Base-by-base conservation (phyloP, 2,888 invertebrate genomes). In the Drosophila macrospina region DNA sequence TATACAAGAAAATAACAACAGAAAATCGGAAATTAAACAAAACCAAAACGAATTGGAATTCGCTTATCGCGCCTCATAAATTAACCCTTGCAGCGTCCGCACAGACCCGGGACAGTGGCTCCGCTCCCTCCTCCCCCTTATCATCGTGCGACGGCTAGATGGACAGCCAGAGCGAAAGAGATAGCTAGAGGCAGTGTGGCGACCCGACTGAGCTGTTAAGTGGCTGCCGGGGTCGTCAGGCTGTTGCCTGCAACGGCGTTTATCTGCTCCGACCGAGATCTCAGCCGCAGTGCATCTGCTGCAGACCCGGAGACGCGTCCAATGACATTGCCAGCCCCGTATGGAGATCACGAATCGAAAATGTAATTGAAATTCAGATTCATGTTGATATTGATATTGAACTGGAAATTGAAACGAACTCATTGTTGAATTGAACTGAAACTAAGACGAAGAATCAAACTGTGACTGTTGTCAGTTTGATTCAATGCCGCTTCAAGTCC, bases 51-150 rank as follows among this genome's bases (percentile, higher is more conserved):
- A 84, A 89, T 84, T 84, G 89, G 88, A 88, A 84, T 81, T 88
- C 77, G 89, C 86, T 90, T 90, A 90, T 88, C 89, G 89, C 89
- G 83, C 79, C 86, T 82, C 89, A 86, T 90, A 90, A 90, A 88
- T 90, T 89, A 86, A 88, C 86, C 86, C 88, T 86, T 88, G 78
- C 83, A 81, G 76, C 72, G 71, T 74, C 68, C 80, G 60, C 45
- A 60, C 47, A n/a, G 10, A n/a, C 48, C 28, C 28, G 8, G 28
- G 28, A 28, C 28, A 28, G 28, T 28, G 28, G 6, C 28, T 74
- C 68, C 80, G 28, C 39, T 32, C 36, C 15, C 26, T 24, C 16
- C 50, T 37, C 34, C 36, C 15, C 7, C 7, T 28, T 8, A 28
- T 2, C 28, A 1, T 2, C 5, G 3, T 20, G 47, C 15, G 50